Base-by-base conservation (phyloP, 2,888 invertebrate genomes). In the Isoperla grammatica region DNA sequence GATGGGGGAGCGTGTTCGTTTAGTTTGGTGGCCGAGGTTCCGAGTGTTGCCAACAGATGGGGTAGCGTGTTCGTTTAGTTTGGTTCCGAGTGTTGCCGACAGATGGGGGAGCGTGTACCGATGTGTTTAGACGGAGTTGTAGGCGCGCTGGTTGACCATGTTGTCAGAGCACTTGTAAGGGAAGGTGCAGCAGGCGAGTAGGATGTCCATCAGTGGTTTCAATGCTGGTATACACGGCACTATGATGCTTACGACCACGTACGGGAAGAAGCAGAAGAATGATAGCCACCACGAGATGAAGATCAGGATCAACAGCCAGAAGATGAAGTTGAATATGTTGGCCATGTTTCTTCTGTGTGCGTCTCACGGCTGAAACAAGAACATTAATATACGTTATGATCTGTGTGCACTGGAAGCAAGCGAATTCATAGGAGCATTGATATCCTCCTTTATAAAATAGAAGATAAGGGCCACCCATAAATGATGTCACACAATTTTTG, bases 271-370 rank as follows among this genome's bases (percentile, higher is more conserved):
- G 55, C 71, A 72, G 60, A 74, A 67, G 8, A 66, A 67, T 11
- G 74, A 71, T 11, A 74, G 60, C 70, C 70, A 69, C 67, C 70
- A 72, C 2, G 72, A 70, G 13, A 73, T 35, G 48, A 74, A 65
- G 3, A 74, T 63, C 4, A 74, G 67, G 15, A 74, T 59, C 17
- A 74, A 42, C 9, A 74, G 64, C 74, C 74, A 74, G 62, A 74
- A 71, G 17, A 72, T 20, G 5, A 64, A 63, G 54, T 70, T 69
- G 53, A 68, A 63, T 2, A 63, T 45, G 40, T 62, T 39, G 37
- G 39, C 53, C 37, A 39, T 39, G 11, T 2, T 39, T 2, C 2
- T 37, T 12, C 12, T 42, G 42, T 15, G 42, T 29, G 29, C 8
- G 29, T 29, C 4, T 29, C n/a, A n/a, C 29, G 29, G 29, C 29